Conservation (phyloP, 2,888 invertebrate genomes). For the Acanthosepion pharaonis region DNA sequence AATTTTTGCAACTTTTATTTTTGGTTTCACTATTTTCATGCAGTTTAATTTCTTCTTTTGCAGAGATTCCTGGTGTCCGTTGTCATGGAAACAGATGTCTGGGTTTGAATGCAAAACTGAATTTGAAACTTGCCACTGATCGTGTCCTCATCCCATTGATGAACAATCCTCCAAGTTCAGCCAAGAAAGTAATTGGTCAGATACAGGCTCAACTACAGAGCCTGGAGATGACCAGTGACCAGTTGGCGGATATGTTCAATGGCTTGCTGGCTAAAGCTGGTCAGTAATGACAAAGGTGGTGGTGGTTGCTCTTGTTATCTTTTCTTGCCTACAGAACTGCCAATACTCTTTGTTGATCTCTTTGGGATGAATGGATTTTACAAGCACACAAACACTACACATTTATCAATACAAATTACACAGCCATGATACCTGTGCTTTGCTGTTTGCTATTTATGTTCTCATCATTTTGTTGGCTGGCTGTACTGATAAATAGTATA, state of each 20-base stretch:
- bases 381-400: no score
- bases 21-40: neutral
- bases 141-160: neutral
- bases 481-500: no score
- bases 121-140: constrained; percentile 25
- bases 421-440: no score
- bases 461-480: no score
- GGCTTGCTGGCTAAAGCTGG: constrained; percentile 43
- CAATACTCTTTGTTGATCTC: neutral
- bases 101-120: constrained; percentile 42
- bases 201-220: neutral
- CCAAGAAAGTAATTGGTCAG: neutral
- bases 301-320: neutral
- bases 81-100: constrained; percentile 7
- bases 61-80: constrained; percentile 37
- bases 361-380: no score
- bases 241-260: constrained; percentile 25
- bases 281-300: constrained; percentile 38
- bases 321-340: neutral
- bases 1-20: no score
- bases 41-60: neutral
- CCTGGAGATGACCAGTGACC: constrained; percentile 13
- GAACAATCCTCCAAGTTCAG: neutral
- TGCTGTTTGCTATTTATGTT: no score
- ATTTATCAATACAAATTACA: no score